Evolutionary conservation across 2,888 invertebrate species (phyloP).

Genomic region (Athalia circularis): DNA sequence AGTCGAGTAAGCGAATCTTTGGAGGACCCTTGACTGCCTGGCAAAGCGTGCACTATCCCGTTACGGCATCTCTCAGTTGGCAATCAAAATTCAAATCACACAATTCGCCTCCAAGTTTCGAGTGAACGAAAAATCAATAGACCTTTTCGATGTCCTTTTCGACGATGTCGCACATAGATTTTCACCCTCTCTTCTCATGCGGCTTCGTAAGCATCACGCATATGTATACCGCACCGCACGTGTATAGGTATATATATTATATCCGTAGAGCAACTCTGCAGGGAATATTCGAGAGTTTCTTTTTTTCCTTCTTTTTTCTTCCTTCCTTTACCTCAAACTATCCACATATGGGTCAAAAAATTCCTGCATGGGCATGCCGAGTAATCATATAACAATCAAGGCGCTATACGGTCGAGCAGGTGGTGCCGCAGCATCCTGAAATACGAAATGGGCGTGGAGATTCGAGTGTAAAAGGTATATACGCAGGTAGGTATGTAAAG

Average conservation of each 20-base stretch:
- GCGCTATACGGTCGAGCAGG: conserved; percentile 11
- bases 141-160: conserved; percentile 40
- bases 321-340: background rate
- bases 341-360: background rate
- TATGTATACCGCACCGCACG: too few relatives aligned
- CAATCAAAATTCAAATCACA: conserved; percentile 75
- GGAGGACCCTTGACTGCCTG: conserved; percentile 71
- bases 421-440: conserved; percentile 3
- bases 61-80: conserved; percentile 72
- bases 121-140: conserved; percentile 73
- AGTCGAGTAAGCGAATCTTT: conserved; percentile 70
- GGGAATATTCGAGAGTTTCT: background rate
- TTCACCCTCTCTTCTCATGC: too few relatives aligned
- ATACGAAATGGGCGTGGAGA: background rate
- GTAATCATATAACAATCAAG: conserved; percentile 45
- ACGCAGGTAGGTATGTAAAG: background rate
- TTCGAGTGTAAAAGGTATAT: background rate
- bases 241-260: too few relatives aligned
- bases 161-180: background rate
- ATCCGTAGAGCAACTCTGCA: too few relatives aligned
- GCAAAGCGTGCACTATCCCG: conserved; percentile 75
- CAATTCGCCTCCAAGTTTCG: conserved; percentile 61
- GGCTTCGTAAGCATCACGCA: too few relatives aligned
- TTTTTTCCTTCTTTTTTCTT: background rate
- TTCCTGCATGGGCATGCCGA: conserved; percentile 10